Base-by-base conservation (phyloP, 2,113 vertebrate species). In the Psilopogon haemacephalus region DNA sequence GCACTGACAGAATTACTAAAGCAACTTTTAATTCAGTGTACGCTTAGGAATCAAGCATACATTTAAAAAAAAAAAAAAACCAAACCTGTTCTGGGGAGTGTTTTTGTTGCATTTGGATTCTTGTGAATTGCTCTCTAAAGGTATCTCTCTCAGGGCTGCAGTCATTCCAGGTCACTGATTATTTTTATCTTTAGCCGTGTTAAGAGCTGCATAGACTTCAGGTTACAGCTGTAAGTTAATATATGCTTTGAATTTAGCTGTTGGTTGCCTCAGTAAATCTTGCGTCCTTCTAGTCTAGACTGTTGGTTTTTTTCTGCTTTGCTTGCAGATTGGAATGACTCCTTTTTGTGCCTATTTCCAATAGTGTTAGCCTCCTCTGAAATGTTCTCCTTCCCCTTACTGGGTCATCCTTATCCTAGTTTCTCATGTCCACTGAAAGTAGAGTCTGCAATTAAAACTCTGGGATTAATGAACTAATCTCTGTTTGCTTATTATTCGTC, bases 161-260 rank as follows among this genome's bases (percentile, higher is more conserved):
- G 84, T 73, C 92, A 71, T 95, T 94, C 86, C 86, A 94, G 88
- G 89, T 93, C 89, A 92, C 59, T 80, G 94, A 87, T 91, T 92
- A 82, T 89, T 89, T 92, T 89, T 88, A n/a, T 92, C 89, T 87
- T 76, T 21, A 76, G 42, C 90, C 24, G 30, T 79, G 68, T 81
- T 90, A 94, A 85, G 75, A 89, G 64, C 75, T 72, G 27, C 86
- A 42, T 38, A 80, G 76, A 88, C 92, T 92, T 79, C 74, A 91
- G 32, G 65, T 96, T 81, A 82, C 75, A 58, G 58, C 30, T 83
- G 30, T 73, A 95, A 92, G 72, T 92, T 87, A 92, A 87, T 83
- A 30, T 63, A 72, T 90, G n/a, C n/a, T 93, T 93, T 90, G 74
- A 97, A 78, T 77, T 83, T 76, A 68, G 60, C 44, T 87, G 38